phyloP scores from a whole-genome alignment of 2,888 invertebrate genomes.

The Acholoe squamosa region DNA sequence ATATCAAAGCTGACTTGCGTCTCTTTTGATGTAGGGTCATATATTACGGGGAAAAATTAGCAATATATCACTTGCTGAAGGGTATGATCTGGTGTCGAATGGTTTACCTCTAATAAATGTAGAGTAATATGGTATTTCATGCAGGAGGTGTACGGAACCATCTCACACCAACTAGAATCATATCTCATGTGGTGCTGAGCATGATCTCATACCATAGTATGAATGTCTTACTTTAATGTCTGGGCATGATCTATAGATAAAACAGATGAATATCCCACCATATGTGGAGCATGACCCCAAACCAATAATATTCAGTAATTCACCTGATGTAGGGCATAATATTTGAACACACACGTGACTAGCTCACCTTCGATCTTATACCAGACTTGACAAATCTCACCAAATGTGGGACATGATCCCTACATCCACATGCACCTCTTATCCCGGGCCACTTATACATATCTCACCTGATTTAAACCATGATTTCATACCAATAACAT shows the following conservation, averaged over 20 bases:
- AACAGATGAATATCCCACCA: constrained; percentile 83
- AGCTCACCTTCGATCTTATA: constrained; percentile 86
- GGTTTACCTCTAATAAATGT: too few relatives aligned
- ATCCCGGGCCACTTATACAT: too few relatives aligned
- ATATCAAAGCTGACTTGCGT: too few relatives aligned
- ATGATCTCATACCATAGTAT: not conserved
- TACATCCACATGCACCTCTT: too few relatives aligned
- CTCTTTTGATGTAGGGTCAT: too few relatives aligned
- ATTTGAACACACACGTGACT: constrained; percentile 83
- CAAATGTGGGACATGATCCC: not conserved
- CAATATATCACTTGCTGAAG: not conserved
- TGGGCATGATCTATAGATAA: not conserved
- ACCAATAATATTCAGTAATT: not conserved
- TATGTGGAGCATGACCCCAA: constrained; percentile 86
- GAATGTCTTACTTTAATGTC: not conserved
- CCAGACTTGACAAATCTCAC: not conserved
- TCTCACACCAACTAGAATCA: too few relatives aligned
- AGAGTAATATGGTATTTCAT: too few relatives aligned
- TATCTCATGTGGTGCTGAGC: not conserved
- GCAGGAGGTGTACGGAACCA: too few relatives aligned
- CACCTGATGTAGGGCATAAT: not conserved
- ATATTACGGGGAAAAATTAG: too few relatives aligned
- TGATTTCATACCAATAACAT: not conserved
- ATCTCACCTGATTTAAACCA: not conserved
- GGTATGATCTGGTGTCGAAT: not conserved